A percentile compares a stretch with the other conserved stretches of the same genome.
phyloP scores from a whole-genome alignment of 37 sponge, comb jelly and placozoan species.

The Bolinopsis microptera region DNA sequence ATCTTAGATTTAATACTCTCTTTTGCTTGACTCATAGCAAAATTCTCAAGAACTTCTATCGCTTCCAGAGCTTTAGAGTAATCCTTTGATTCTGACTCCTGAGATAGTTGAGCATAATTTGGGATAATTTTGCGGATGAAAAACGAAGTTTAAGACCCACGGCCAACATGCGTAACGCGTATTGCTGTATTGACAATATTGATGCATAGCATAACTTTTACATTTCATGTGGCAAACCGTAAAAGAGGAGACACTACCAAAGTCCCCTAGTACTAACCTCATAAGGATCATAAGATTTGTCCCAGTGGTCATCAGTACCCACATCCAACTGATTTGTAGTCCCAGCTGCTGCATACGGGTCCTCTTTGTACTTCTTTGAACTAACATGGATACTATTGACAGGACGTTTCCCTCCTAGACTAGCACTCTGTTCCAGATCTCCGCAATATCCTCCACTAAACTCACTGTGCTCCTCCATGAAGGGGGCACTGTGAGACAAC shows the following conservation, averaged over 20 bases:
- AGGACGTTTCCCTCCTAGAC: not conserved
- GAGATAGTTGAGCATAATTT: not conserved
- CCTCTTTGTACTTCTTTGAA: not conserved
- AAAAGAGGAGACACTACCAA: too few relatives aligned
- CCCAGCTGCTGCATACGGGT: conserved; percentile 22
- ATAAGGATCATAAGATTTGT: not conserved
- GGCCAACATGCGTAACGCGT: too few relatives aligned
- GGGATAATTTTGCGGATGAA: too few relatives aligned
- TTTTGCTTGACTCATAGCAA: conserved; percentile 23
- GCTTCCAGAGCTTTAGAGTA: conserved; percentile 7
- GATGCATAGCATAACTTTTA: too few relatives aligned
- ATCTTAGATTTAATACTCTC: not conserved
- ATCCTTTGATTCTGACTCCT: not conserved
- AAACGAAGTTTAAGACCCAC: too few relatives aligned
- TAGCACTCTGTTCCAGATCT: not conserved
- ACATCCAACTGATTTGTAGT: not conserved
- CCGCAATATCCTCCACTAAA: not conserved
- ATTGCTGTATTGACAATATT: too few relatives aligned
- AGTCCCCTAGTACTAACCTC: too few relatives aligned
- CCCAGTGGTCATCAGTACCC: not conserved
- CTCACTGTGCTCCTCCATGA: not conserved
- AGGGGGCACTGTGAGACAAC: not conserved
- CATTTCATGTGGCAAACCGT: too few relatives aligned
- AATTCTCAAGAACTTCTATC: not conserved
- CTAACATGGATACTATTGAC: not conserved